These are phyloP conservation scores for Matsumyia berberina DNA, from an alignment of 2,888 invertebrate species.

Conservation along the genomic window DNA sequence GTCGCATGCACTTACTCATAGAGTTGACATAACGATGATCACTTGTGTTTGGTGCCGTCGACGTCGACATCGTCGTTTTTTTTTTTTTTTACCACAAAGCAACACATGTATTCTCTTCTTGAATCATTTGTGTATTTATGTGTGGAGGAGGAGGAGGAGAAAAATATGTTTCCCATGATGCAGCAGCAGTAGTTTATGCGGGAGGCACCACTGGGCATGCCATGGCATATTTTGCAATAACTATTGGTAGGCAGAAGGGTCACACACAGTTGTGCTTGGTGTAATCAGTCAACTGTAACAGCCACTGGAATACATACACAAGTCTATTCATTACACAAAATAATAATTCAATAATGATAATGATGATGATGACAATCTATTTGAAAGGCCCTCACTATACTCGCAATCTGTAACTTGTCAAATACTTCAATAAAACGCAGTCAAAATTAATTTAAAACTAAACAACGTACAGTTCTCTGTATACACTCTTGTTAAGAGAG, in stretches of 20 bases:
- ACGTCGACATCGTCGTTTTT: neutral
- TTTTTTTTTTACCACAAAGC: slow-evolving; percentile 25
- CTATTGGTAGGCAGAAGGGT: slow-evolving; percentile 53
- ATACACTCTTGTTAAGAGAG: slow-evolving; percentile 1
- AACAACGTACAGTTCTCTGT: neutral
- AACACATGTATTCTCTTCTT: slow-evolving; percentile 55
- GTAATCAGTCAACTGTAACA: slow-evolving; percentile 76
- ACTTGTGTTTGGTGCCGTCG: slow-evolving; percentile 30
- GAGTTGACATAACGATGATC: slow-evolving; percentile 53
- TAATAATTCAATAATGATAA: slow-evolving; percentile 55
- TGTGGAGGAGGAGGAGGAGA: slow-evolving; percentile 13
- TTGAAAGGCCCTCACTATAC: slow-evolving; percentile 16
- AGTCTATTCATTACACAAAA: slow-evolving; percentile 63
- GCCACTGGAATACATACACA: slow-evolving; percentile 26
- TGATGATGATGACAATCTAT: slow-evolving; percentile 37
- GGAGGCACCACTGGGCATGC: slow-evolving; percentile 47
- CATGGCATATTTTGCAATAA: slow-evolving; percentile 46
- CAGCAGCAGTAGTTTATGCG: slow-evolving; percentile 59
- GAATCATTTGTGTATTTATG: slow-evolving; percentile 59
- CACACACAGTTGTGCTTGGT: slow-evolving; percentile 34
- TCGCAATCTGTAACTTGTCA: slow-evolving; percentile 60
- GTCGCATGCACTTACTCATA: slow-evolving; percentile 23
- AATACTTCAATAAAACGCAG: slow-evolving; percentile 52
- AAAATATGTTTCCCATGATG: slow-evolving; percentile 68
- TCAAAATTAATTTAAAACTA: slow-evolving; percentile 8